Percentiles rank a stretch among this genome's conserved stretches.
phyloP scores from a whole-genome alignment of 2,113 vertebrate genomes.

The Phalacrocorax pelagicus region DNA sequence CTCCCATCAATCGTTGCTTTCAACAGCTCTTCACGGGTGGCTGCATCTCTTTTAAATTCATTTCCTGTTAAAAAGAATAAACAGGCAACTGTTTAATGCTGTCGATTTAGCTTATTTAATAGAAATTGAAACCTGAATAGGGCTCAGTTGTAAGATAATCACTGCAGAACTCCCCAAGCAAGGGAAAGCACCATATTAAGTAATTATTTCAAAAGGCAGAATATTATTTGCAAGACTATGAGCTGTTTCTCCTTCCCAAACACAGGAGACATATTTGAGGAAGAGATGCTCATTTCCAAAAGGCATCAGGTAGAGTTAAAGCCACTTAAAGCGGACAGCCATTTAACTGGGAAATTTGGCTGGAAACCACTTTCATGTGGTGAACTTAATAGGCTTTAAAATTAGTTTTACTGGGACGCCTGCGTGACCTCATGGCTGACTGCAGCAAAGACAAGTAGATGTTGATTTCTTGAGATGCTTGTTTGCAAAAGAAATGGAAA shows the following conservation, averaged over 20 bases:
- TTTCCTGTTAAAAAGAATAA: conserved; percentile 77
- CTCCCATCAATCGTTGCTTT: conserved; percentile 70
- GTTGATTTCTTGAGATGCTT: neutral
- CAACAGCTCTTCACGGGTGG: conserved; percentile 72
- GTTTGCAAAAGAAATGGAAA: neutral
- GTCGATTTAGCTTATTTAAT: conserved; percentile 69
- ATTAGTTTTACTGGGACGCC: conserved; percentile 11
- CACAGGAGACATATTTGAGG: neutral
- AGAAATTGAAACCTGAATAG: conserved; percentile 62
- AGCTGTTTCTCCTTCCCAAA: neutral
- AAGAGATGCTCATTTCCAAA: neutral
- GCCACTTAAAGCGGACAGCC: neutral
- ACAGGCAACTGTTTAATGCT: conserved; percentile 72
- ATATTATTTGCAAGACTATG: neutral
- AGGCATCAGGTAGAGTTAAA: neutral
- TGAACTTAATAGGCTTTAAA: conserved; percentile 40
- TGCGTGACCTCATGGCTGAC: neutral
- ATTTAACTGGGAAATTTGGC: conserved; percentile 16
- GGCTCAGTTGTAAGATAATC: conserved; percentile 55
- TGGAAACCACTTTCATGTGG: conserved; percentile 51
- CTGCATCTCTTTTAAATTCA: conserved; percentile 75
- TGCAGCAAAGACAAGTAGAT: neutral
- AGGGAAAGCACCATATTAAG: neutral
- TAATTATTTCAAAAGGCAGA: neutral
- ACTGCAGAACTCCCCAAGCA: neutral